Evolutionary conservation across 2,797 vertebrate genomes (phyloP).

Genomic region (Salmo trutta): DNA sequence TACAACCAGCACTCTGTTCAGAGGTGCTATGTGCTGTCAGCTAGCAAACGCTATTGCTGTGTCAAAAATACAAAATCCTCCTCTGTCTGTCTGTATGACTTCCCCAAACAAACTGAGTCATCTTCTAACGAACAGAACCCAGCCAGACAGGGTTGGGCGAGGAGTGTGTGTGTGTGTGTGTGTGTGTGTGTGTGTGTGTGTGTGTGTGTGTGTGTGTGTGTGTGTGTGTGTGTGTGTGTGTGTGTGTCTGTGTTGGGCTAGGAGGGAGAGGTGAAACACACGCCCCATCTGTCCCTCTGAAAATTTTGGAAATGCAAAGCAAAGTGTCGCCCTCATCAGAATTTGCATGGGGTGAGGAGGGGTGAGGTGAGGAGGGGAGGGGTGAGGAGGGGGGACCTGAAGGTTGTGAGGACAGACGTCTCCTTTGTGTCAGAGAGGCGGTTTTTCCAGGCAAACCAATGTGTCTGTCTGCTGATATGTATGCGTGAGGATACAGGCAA

Average conservation of each 20-base stretch:
- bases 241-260: no score
- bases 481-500: constrained; percentile 26
- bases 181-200: no score
- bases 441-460: constrained; percentile 20
- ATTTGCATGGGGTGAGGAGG: constrained; percentile 40
- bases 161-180: no score
- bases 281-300: constrained; percentile 23
- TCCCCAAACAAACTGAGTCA: background rate
- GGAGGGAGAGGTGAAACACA: background rate
- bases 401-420: constrained; percentile 26
- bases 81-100: background rate
- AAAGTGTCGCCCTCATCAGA: background rate
- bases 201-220: no score
- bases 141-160: background rate
- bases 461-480: constrained; percentile 42
- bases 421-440: constrained; percentile 35
- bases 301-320: constrained; percentile 48
- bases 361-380: background rate
- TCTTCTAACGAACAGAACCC: constrained; percentile 5
- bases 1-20: no score
- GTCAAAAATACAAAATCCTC: no score
- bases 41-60: no score
- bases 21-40: background rate
- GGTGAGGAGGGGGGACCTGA: background rate
- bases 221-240: no score